Conservation (phyloP, 1,140 invertebrate genomes). For the Drosophila tristis region DNA sequence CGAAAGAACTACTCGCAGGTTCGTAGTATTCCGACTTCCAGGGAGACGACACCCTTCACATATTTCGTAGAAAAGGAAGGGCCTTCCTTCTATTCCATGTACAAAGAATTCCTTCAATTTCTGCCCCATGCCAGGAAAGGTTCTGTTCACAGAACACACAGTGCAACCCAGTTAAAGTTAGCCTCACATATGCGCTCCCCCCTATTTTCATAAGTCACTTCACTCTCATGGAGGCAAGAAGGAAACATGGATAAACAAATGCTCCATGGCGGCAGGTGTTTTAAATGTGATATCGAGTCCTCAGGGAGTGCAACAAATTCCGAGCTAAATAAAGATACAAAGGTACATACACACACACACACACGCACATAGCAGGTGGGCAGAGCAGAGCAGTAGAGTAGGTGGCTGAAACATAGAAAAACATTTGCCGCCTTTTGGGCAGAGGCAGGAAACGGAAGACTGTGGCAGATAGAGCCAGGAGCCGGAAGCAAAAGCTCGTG, state of each 20-base stretch:
- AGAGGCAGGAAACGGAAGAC: neutral
- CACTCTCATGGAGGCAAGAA: neutral
- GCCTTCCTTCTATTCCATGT: too few species aligned
- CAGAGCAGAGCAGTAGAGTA: neutral
- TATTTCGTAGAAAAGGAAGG: too few species aligned
- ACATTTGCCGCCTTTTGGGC: conserved; percentile 55
- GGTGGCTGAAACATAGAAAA: conserved; percentile 35
- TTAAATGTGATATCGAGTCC: conserved; percentile 59
- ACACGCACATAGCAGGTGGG: conserved; percentile 3
- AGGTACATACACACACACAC: neutral
- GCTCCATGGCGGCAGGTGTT: conserved; percentile 54
- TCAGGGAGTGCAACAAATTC: conserved; percentile 61
- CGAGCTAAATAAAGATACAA: conserved; percentile 26
- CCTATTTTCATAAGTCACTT: too few species aligned
- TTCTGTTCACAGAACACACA: too few species aligned
- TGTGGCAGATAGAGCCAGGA: conserved; percentile 11
- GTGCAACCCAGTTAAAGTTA: too few species aligned
- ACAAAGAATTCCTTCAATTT: too few species aligned
- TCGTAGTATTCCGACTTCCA: too few species aligned
- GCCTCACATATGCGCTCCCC: too few species aligned
- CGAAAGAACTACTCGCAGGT: too few species aligned
- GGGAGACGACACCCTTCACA: too few species aligned
- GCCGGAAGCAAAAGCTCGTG: conserved; percentile 42
- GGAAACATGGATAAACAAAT: conserved; percentile 15
- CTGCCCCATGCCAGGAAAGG: too few species aligned